phyloP scores from a whole-genome alignment of 2,797 vertebrate species.

The Syndactyla subalaris region DNA sequence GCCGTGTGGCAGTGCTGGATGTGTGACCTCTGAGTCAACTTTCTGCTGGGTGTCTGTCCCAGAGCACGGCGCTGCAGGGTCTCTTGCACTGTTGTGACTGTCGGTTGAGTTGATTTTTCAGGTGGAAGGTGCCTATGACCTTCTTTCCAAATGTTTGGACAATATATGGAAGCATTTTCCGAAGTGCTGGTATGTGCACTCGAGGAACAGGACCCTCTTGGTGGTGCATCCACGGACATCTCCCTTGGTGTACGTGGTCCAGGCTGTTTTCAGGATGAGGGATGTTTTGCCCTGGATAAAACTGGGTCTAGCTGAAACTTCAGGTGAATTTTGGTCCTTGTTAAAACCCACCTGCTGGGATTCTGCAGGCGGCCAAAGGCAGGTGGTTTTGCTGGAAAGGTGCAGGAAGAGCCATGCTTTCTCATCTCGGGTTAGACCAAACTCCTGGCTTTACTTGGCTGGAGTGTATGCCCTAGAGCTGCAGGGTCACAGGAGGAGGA shows the following conservation, averaged over 20 bases:
- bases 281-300: not conserved
- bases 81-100: not conserved
- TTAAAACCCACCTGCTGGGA: not conserved
- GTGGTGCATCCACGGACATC: not conserved
- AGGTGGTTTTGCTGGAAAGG: not conserved
- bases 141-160: not conserved
- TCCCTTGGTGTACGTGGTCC: not conserved
- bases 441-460: not conserved
- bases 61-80: not conserved
- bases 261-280: not conserved
- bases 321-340: not conserved
- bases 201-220: not conserved
- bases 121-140: not conserved
- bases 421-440: not conserved
- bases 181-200: rapidly evolving
- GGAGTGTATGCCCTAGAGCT: not conserved
- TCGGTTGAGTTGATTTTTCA: not conserved
- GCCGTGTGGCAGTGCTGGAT: not conserved
- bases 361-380: rapidly evolving
- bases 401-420: not conserved
- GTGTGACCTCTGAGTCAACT: not conserved
- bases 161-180: rapidly evolving
- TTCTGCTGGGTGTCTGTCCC: not conserved
- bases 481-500: not conserved
- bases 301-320: not conserved